Evolutionary conservation across 1,140 invertebrate genomes (phyloP), one percentile per base, ranked within the genome.

Genomic region (Cherax destructor): DNA sequence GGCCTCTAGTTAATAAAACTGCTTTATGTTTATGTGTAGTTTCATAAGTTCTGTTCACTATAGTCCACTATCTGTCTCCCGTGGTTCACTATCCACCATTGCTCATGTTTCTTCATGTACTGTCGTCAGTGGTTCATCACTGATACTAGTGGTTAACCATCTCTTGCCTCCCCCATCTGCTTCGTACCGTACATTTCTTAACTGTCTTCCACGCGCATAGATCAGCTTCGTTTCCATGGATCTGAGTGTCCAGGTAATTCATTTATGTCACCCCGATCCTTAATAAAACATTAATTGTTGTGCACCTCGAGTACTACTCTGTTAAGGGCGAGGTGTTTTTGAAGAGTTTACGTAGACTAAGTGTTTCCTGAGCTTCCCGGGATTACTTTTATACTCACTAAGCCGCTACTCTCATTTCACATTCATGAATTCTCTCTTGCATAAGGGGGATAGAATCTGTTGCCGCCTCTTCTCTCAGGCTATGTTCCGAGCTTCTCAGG

Each of bases 401-500:
- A 83, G 80, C 80, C 50, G 52, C 80, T 83, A 52, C 80, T 83
- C 80, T 83, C 80, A 83, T 83, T 83, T 83, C 80, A 30, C 50
- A 83, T 83, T 83, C 80, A 83, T 83, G 80, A 83, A 83, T 83
- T 83, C 52, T 56, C 24, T 61, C 80, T 59, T 52, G 4, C 52
- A 59, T 49, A 59, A 83, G 52, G 56, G 80, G 52, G 7, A 59
- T n/a, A 18, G 52, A 59, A 30, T 74, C 69, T 74, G 69, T 74
- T 74, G 24, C 69, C 69, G 69, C 69, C 69, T 74, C 69, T 30
- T n/a, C 69, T 30, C 9, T 65, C 50, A 13, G 30, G 52, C 30
- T 21, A 52, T 49, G 30, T 30, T 13, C 24, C 11, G 9, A 56
- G 52, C 7, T 13, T 56, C 52, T 56, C 30, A 41, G 30, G 30